phyloP scores from a whole-genome alignment of 2,888 invertebrate species.

The Phaedon cochleariae region DNA sequence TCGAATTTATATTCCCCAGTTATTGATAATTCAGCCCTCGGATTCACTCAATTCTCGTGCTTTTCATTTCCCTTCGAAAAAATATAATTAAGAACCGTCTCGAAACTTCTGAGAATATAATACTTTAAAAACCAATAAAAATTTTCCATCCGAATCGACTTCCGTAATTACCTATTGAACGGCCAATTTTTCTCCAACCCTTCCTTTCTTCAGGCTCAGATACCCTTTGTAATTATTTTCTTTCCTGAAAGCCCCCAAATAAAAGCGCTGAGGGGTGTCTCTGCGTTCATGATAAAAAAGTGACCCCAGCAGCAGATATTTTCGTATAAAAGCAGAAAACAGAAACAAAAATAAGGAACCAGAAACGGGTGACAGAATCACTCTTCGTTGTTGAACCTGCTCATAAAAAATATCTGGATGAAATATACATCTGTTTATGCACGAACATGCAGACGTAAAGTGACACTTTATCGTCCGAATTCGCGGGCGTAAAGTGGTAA shows the following conservation, averaged over 20 bases:
- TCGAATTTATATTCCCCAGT: neutral
- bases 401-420: no score
- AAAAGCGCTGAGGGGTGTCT: constrained; percentile 4
- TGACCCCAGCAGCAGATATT: no score
- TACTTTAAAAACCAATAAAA: constrained; percentile 6
- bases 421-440: no score
- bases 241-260: constrained; percentile 1
- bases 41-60: neutral
- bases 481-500: no score
- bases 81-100: neutral
- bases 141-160: constrained; percentile 3
- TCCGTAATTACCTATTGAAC: constrained; percentile 11
- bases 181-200: constrained; percentile 12
- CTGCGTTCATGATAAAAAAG: neutral
- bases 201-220: neutral
- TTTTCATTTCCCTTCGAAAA: neutral
- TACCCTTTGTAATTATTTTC: neutral
- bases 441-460: no score
- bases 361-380: no score
- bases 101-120: neutral
- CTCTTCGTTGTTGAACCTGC: no score
- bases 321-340: no score
- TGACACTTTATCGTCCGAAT: no score
- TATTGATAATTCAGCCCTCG: neutral
- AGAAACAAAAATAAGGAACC: no score